These are phyloP conservation scores for Drosophila aldrichi DNA, from an alignment of 2,888 invertebrate genomes.

Conservation along the genomic window DNA sequence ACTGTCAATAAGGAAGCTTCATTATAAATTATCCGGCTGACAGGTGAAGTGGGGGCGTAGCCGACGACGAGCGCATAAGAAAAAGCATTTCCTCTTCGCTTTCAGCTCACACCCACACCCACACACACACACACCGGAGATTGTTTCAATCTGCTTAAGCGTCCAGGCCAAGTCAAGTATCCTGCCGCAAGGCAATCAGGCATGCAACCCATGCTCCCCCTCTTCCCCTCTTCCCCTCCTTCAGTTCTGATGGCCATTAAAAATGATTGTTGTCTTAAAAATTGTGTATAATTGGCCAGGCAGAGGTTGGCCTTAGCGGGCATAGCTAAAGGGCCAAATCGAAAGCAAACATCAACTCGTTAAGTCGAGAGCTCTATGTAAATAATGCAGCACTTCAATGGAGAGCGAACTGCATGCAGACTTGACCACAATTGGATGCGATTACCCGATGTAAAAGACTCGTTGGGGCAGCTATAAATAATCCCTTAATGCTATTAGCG, in stretches of 20 bases:
- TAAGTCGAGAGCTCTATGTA: background rate
- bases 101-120: slow-evolving; percentile 51
- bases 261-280: slow-evolving; percentile 71
- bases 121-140: slow-evolving; percentile 58
- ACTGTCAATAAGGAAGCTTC: slow-evolving; percentile 66
- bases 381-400: background rate
- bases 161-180: slow-evolving; percentile 39
- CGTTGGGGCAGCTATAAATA: slow-evolving; percentile 13
- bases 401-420: background rate
- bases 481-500: slow-evolving; percentile 13
- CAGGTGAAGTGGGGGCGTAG: slow-evolving; percentile 46
- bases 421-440: slow-evolving; percentile 47
- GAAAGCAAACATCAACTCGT: background rate
- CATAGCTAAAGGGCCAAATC: background rate
- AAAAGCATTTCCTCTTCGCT: slow-evolving; percentile 39
- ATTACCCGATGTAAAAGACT: slow-evolving; percentile 39
- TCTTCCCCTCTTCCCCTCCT: background rate
- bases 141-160: slow-evolving; percentile 75
- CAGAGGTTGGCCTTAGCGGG: slow-evolving; percentile 6
- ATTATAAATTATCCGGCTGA: slow-evolving; percentile 75
- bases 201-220: slow-evolving; percentile 42
- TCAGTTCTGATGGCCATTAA: slow-evolving; percentile 42
- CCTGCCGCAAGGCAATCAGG: slow-evolving; percentile 44
- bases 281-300: slow-evolving; percentile 69
- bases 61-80: slow-evolving; percentile 10